Conservation (phyloP, 2,113 vertebrate genomes). For the Balaeniceps rex region DNA sequence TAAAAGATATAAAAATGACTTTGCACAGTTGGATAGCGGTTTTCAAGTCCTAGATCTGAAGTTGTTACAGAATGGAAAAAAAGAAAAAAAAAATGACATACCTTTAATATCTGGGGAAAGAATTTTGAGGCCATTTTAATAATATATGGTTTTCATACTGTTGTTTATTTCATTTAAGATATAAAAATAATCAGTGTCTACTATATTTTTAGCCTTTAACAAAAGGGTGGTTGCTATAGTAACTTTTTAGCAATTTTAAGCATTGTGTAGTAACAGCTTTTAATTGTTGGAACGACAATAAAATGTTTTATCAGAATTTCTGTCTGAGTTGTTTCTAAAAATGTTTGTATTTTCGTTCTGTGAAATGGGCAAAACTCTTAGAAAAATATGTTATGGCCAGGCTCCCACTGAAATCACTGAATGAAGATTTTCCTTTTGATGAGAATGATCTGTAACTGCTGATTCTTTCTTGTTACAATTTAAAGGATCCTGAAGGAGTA, state of each 20-base stretch:
- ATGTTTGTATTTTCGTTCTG: neutral
- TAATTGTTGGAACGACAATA: neutral
- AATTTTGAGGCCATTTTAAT: neutral
- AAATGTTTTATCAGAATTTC: neutral
- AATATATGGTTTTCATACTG: neutral
- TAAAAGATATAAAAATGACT: neutral
- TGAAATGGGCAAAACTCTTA: neutral
- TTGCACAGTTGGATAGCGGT: neutral
- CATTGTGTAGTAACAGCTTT: neutral
- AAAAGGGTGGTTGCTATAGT: neutral
- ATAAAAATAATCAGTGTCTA: neutral
- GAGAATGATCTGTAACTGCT: neutral
- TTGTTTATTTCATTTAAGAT: neutral
- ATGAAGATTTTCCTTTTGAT: neutral
- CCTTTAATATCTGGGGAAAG: neutral
- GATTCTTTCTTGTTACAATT: neutral
- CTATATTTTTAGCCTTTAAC: neutral
- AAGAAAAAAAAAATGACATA: neutral
- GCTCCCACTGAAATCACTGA: neutral
- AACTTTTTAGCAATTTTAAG: neutral
- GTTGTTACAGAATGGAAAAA: neutral
- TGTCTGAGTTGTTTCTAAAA: neutral
- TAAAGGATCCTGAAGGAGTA: constrained; percentile 83
- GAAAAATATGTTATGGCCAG: neutral
- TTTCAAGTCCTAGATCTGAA: neutral